These are phyloP conservation scores for Diceros bicornis DNA, from an alignment of 2,797 vertebrate species.

Conservation along the genomic window DNA sequence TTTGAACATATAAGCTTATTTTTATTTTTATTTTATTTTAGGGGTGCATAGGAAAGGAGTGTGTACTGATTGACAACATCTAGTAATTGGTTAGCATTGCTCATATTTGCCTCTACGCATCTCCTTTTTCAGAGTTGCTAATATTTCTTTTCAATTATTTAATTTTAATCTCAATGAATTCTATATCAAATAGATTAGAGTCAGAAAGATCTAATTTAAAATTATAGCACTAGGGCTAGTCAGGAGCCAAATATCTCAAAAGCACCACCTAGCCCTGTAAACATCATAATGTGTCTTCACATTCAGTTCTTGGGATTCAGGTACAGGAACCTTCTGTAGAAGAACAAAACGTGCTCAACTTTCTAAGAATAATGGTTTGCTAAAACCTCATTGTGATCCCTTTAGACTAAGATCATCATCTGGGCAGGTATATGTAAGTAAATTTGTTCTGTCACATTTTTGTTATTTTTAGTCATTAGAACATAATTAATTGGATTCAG, in stretches of 20 bases:
- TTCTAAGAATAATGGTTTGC: neutral
- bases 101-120: neutral
- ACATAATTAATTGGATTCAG: neutral
- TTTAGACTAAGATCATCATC: neutral
- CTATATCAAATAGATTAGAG: neutral
- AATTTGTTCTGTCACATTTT: constrained; percentile 3
- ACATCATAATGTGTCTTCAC: neutral
- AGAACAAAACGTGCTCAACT: neutral
- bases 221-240: neutral
- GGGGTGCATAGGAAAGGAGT: neutral
- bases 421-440: neutral
- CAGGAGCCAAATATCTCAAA: neutral
- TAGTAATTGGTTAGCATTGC: neutral
- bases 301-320: neutral
- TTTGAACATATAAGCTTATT: neutral
- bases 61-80: neutral
- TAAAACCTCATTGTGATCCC: neutral
- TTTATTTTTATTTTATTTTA: neutral
- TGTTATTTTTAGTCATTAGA: constrained; percentile 17
- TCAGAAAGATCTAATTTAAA: neutral
- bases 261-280: neutral
- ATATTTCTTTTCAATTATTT: neutral
- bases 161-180: neutral
- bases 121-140: neutral
- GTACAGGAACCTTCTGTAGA: neutral